Conservation (phyloP, 2,888 invertebrate species). For the Eupithecia subumbrata region DNA sequence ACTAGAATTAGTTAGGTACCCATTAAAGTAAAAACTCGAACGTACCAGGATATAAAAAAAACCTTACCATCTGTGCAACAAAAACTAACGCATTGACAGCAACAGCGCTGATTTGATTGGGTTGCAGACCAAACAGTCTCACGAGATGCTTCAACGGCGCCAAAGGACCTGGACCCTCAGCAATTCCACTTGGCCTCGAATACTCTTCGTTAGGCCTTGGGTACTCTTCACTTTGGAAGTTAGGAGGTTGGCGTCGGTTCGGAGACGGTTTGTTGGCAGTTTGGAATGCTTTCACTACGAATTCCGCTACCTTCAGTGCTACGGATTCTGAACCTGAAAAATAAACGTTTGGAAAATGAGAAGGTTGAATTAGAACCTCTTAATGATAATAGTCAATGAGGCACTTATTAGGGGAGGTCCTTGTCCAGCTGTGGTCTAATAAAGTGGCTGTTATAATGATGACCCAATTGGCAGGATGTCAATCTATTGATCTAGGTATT, state of each 20-base stretch:
- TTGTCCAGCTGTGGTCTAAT: not conserved
- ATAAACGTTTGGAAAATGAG: not conserved
- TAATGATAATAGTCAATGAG: not conserved
- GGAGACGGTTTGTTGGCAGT: constrained; percentile 51
- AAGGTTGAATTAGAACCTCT: not conserved
- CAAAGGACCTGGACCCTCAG: constrained; percentile 82
- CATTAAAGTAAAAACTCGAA: no score
- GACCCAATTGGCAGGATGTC: no score
- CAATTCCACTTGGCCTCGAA: constrained; percentile 39
- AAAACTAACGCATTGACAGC: constrained; percentile 93
- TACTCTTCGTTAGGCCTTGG: constrained; percentile 44
- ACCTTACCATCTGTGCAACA: constrained; percentile 90
- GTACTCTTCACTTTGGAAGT: constrained; percentile 42
- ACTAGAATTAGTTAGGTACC: no score
- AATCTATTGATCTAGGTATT: no score
- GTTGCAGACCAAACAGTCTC: constrained; percentile 89
- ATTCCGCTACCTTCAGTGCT: constrained; percentile 76
- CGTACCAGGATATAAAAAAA: no score
- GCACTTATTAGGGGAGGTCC: not conserved
- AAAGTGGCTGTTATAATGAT: not conserved
- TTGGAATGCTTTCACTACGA: constrained; percentile 76
- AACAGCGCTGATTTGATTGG: constrained; percentile 90
- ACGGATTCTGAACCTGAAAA: constrained; percentile 76
- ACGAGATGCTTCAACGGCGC: constrained; percentile 81
- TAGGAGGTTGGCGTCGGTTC: constrained; percentile 48